phyloP scores from a whole-genome alignment of 2,113 vertebrate species.

The Cyanoderma ruficeps region DNA sequence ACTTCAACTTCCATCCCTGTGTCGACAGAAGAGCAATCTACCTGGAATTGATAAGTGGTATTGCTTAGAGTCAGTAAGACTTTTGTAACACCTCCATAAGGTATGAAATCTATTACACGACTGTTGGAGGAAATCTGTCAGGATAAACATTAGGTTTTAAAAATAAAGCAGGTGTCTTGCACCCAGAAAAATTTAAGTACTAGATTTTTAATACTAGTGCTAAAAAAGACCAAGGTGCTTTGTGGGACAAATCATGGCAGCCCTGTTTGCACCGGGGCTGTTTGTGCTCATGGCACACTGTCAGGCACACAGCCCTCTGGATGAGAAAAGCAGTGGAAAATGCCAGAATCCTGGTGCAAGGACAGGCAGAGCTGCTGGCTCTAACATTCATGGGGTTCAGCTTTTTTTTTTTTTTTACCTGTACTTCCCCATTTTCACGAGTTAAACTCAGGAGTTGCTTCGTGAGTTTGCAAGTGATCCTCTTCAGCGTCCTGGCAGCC shows the following conservation, averaged over 20 bases:
- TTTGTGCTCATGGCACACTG: neutral
- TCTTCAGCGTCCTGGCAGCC: fast-evolving
- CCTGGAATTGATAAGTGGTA: neutral
- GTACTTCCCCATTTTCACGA: neutral
- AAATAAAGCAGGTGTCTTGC: neutral
- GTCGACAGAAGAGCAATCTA: neutral
- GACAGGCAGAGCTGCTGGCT: neutral
- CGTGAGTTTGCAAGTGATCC: neutral
- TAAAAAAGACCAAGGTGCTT: neutral
- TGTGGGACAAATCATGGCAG: neutral
- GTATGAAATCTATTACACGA: neutral
- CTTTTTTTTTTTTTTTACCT: neutral
- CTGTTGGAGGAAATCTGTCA: neutral
- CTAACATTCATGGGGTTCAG: fast-evolving
- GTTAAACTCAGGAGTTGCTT: neutral
- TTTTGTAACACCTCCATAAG: neutral
- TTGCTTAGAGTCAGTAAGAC: neutral
- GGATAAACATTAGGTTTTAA: neutral
- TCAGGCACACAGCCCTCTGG: neutral
- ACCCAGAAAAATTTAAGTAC: neutral
- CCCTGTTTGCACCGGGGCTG: neutral
- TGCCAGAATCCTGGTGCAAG: neutral
- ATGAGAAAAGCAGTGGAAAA: neutral
- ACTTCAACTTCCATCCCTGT: neutral
- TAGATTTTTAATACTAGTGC: neutral